These are phyloP conservation scores for Megaceryle maxima DNA, from an alignment of 2,113 vertebrate genomes.

Conservation along the genomic window DNA sequence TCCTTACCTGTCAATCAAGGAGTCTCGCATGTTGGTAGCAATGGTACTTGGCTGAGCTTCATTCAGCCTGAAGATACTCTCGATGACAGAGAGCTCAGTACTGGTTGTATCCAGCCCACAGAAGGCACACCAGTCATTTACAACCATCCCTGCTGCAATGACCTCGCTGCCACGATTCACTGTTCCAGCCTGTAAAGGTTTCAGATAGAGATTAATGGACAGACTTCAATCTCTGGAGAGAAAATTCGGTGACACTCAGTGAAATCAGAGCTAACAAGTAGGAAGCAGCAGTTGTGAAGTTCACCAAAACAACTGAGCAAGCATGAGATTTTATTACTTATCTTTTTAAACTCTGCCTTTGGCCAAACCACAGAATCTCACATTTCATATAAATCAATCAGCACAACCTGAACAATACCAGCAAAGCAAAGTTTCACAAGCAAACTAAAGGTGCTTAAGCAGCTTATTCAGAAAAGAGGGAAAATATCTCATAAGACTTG, in stretches of 20 bases:
- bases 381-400: neutral
- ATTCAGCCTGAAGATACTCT: slow-evolving; percentile 92
- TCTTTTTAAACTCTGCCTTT: neutral
- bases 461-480: neutral
- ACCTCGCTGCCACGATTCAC: slow-evolving; percentile 97
- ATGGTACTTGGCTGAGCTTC: slow-evolving; percentile 92
- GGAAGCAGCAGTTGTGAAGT: neutral
- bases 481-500: neutral
- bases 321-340: neutral
- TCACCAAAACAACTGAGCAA: neutral
- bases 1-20: slow-evolving; percentile 93
- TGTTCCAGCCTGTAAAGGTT: slow-evolving; percentile 84
- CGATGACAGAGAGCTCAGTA: slow-evolving; percentile 95
- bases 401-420: neutral
- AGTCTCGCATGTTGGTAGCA: slow-evolving; percentile 94
- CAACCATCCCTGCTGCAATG: slow-evolving; percentile 94
- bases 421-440: neutral
- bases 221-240: neutral
- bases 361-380: neutral
- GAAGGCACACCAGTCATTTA: slow-evolving; percentile 98
- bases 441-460: neutral
- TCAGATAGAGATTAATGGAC: neutral
- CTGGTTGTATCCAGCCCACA: slow-evolving; percentile 97
- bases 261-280: neutral
- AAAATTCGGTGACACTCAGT: neutral